Percentiles rank a stretch among this genome's conserved stretches.
Evolutionary conservation across 2,113 vertebrate species (phyloP).

Genomic region (Sterrhoptilus dennistouni): DNA sequence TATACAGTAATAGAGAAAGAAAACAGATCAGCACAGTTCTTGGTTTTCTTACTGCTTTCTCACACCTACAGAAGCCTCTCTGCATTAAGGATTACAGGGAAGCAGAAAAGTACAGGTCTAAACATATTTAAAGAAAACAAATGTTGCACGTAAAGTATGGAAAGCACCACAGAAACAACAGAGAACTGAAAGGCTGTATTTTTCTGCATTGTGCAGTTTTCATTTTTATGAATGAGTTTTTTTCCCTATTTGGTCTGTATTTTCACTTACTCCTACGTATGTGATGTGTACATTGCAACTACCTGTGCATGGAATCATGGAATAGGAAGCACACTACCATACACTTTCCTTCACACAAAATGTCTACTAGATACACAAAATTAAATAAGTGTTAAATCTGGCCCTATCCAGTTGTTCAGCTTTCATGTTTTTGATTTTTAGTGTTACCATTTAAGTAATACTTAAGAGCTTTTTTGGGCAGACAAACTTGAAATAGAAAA

Average conservation of each 20-base stretch:
- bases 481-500: background rate
- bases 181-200: background rate
- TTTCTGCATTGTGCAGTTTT: background rate
- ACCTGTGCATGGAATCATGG: background rate
- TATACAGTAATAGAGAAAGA: background rate
- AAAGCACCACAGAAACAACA: background rate
- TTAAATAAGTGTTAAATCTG: background rate
- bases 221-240: background rate
- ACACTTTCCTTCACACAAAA: background rate
- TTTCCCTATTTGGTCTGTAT: background rate
- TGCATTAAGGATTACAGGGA: background rate
- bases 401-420: background rate
- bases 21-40: background rate
- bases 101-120: background rate
- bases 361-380: background rate
- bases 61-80: background rate
- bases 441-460: background rate
- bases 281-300: background rate
- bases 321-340: background rate
- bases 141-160: background rate
- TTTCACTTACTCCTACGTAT: background rate
- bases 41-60: background rate
- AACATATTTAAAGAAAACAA: background rate
- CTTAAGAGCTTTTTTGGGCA: background rate
- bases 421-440: background rate